phyloP scores from a whole-genome alignment of 2,113 vertebrate species.

The Semnornis frantzii region DNA sequence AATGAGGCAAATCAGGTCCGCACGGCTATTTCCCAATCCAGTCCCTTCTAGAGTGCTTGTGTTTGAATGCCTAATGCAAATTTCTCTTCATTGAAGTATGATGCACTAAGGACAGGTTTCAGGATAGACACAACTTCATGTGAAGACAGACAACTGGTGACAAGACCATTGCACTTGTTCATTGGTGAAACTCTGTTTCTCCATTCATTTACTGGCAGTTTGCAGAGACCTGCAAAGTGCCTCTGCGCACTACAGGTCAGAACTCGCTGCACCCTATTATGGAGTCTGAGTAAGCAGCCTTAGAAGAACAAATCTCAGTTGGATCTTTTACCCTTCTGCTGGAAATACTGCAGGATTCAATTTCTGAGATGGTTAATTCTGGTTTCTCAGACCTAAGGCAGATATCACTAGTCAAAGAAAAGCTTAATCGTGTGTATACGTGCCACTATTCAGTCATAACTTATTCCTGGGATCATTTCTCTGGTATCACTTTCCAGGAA shows the following conservation, averaged over 20 bases:
- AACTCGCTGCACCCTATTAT: background rate
- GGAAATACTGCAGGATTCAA: background rate
- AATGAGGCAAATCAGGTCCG: background rate
- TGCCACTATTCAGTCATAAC: constrained; percentile 10
- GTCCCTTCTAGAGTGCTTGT: background rate
- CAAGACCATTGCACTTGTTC: background rate
- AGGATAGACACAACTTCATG: background rate
- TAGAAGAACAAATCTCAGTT: background rate
- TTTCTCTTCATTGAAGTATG: background rate
- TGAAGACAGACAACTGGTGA: background rate
- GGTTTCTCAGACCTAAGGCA: background rate
- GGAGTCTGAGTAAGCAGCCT: background rate
- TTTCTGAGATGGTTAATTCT: background rate
- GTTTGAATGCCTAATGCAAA: background rate
- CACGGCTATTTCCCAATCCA: background rate
- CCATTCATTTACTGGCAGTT: background rate
- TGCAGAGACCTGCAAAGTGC: background rate
- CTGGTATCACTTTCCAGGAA: background rate
- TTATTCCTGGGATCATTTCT: background rate
- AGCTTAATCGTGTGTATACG: background rate
- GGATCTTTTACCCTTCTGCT: background rate
- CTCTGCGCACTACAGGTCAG: background rate
- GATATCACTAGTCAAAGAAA: background rate
- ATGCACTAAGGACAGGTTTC: background rate
- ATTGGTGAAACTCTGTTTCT: background rate